Evolutionary conservation across 2,113 vertebrate genomes (phyloP), one percentile per base, ranked within the genome.

Genomic region (Callipepla californica): DNA sequence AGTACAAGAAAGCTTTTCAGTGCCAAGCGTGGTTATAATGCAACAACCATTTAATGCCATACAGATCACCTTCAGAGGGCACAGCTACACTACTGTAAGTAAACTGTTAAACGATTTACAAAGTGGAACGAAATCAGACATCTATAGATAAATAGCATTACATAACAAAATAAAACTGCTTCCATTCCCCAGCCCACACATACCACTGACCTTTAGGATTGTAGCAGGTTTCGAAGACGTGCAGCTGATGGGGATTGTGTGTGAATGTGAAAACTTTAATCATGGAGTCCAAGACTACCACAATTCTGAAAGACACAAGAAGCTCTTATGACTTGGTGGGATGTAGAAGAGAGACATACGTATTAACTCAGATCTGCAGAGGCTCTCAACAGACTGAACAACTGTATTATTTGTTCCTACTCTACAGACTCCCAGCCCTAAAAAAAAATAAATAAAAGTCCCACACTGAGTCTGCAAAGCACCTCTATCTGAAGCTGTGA

Each of bases 211-310:
- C 99, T 99, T 99, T 99, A 79, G 99, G 99, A 96, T 99, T 99
- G 89, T 99, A 99, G 98, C 99, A 99, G 92, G 99, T 99, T 96
- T 99, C 99, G 93, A 99, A 99, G 93, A 99, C 99, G 14, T 99
- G 99, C 94, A 99, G 72, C 97, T 99, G 99, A 94, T 99, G 99
- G 53, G 99, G 99, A 87, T 99, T 99, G 96, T 99, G 99, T 51
- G 99, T 99, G 93, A 99, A 99, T 0, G 99, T 99, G 95, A 99
- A 99, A 79, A 99, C 99, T 97, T 99, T 99, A 88, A 99, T 99
- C 99, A 99, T 99, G 0, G 99, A 99, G 92, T 99, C 99, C 97
- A 99, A 95, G 80, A 99, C 99, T 32, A 99, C 99, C 92, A 99
- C 99, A 80, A 99, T 99, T 96, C 99, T 99, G 96, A 59, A 98